phyloP scores from a whole-genome alignment of 2,113 vertebrate species.

The Orientallactaga bullata region DNA sequence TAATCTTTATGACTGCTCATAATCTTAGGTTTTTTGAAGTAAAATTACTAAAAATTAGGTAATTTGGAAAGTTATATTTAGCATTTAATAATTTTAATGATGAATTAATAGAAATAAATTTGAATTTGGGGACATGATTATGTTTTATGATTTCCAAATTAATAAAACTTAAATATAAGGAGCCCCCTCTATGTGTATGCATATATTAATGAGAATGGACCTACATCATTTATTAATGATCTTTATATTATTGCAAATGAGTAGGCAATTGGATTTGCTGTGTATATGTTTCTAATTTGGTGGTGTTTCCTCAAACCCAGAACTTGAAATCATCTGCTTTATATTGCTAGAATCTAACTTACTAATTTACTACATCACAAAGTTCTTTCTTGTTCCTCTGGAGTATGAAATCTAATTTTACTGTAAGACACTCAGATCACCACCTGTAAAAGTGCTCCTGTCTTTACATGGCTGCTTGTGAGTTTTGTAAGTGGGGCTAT shows the following conservation, averaged over 20 bases:
- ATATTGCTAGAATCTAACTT: slow-evolving; percentile 17
- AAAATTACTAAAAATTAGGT: slow-evolving; percentile 54
- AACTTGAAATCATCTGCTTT: slow-evolving; percentile 43
- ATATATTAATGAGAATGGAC: slow-evolving; percentile 26
- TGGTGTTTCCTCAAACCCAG: neutral
- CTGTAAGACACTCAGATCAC: neutral
- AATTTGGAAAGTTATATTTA: slow-evolving; percentile 58
- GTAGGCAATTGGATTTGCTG: neutral
- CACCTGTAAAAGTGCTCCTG: neutral
- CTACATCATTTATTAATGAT: neutral
- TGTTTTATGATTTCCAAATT: slow-evolving; percentile 39
- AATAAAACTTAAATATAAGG: slow-evolving; percentile 48
- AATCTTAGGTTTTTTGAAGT: slow-evolving; percentile 49
- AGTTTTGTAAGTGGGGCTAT: neutral
- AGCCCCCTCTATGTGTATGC: slow-evolving; percentile 45
- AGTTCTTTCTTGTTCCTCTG: neutral
- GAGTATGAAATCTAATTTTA: slow-evolving; percentile 28
- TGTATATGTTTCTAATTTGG: slow-evolving; percentile 1
- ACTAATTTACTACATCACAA: neutral
- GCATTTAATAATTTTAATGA: slow-evolving; percentile 32
- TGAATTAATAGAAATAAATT: slow-evolving; percentile 43
- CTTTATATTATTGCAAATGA: slow-evolving; percentile 52
- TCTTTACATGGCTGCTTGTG: neutral
- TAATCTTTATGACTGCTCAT: slow-evolving; percentile 66
- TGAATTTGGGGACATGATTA: slow-evolving; percentile 54